A percentile compares a stretch with the other conserved stretches of the same genome.
Conservation (phyloP, 2,113 vertebrate species). For the Prionailurus viverrinus region DNA sequence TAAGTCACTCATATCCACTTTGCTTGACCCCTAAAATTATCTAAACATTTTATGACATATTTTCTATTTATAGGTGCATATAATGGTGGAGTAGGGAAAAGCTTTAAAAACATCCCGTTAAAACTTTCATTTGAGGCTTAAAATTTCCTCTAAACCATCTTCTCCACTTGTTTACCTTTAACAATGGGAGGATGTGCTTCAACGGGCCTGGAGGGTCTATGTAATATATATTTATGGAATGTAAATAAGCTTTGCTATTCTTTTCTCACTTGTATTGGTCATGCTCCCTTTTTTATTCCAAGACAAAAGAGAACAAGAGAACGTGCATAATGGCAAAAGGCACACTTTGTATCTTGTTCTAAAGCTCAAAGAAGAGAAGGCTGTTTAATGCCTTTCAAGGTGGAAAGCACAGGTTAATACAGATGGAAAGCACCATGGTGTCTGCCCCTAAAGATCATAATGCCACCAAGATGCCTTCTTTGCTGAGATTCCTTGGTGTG, state of each 20-base stretch:
- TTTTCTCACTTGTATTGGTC: background rate
- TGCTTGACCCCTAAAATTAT: background rate
- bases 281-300: background rate
- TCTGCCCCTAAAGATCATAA: background rate
- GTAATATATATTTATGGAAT: background rate
- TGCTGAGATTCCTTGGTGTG: background rate
- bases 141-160: background rate
- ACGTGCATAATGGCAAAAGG: background rate
- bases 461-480: background rate
- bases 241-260: background rate
- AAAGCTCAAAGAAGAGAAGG: background rate
- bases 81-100: background rate
- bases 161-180: constrained; percentile 3
- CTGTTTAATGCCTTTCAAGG: background rate
- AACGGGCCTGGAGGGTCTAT: background rate
- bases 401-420: background rate
- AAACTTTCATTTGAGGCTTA: background rate
- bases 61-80: background rate
- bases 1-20: background rate
- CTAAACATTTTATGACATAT: background rate
- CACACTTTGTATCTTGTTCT: rapidly evolving
- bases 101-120: background rate
- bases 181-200: background rate
- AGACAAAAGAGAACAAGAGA: background rate
- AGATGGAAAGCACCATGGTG: background rate